A percentile compares a stretch with the other conserved stretches of the same genome.
These are phyloP conservation scores for Acipenser ruthenus DNA, from an alignment of 2,797 vertebrate species.

Conservation along the genomic window DNA sequence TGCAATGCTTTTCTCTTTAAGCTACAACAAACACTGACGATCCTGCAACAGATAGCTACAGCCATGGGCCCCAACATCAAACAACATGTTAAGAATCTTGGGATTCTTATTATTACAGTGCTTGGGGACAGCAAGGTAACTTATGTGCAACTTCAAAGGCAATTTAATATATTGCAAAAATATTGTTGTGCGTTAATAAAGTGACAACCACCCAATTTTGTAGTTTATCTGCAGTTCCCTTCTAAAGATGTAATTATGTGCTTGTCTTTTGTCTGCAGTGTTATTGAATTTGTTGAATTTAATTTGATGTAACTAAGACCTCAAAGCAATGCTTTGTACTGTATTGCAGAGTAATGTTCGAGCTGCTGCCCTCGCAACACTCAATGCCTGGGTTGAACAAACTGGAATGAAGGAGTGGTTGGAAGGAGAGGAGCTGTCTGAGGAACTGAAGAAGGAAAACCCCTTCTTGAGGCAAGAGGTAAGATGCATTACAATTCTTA, in stretches of 20 bases:
- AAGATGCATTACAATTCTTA: slow-evolving; percentile 1
- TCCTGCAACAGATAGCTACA: slow-evolving; percentile 84
- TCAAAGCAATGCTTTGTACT: background rate
- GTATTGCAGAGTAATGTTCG: slow-evolving; percentile 73
- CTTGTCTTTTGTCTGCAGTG: too few species aligned
- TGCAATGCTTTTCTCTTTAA: slow-evolving; percentile 28
- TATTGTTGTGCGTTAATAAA: too few species aligned
- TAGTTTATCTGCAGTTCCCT: too few species aligned
- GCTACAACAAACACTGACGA: slow-evolving; percentile 86
- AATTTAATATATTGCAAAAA: too few species aligned
- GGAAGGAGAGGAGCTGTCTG: slow-evolving; percentile 90
- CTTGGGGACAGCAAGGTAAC: slow-evolving; percentile 94
- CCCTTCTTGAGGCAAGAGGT: slow-evolving; percentile 94
- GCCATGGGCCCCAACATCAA: slow-evolving; percentile 87
- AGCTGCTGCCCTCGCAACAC: slow-evolving; percentile 74
- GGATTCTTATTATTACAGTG: slow-evolving; percentile 81
- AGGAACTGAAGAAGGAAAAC: slow-evolving; percentile 92
- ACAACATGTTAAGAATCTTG: slow-evolving; percentile 81
- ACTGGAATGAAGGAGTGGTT: slow-evolving; percentile 97
- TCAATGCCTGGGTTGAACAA: slow-evolving; percentile 90
- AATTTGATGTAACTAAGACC: background rate
- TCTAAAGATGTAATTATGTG: too few species aligned
- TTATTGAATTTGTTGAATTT: too few species aligned
- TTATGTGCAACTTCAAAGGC: background rate
- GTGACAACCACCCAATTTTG: too few species aligned